Base-by-base conservation (phyloP, 2,113 vertebrate genomes). In the Halichoerus grypus region DNA sequence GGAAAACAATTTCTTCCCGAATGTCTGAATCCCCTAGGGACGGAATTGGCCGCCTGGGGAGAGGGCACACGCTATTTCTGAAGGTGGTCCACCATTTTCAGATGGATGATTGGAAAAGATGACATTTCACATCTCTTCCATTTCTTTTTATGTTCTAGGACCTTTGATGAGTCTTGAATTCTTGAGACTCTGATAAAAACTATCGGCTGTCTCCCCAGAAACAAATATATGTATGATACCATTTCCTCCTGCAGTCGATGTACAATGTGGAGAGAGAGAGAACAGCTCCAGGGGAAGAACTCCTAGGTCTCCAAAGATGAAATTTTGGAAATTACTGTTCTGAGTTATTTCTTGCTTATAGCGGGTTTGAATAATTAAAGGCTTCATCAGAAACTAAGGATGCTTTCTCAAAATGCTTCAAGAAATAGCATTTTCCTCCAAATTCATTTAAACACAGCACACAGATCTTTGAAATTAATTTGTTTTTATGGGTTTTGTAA, bases 121-220 rank as follows among this genome's bases (percentile, higher is more conserved):
- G 94, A 33, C 28, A 71, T 93, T 91, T 91, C 42, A 42, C 0
- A 3, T 76, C 18, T 55, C 61, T 96, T 88, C 13, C 8, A 18
- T 79, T 96, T 82, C 81, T 85, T 33, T 95, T 96, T 91, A 76
- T 85, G 83, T 49, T 95, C 76, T 51, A 71, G 63, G 33, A 71
- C n/a, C 24, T 96, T 97, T 87, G 55, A 77, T 86, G 46, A 88
- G 63, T 91, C 88, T 91, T 65, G 36, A 57, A 69, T 81, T 94
- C 18, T 87, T 42, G 10, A 42, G 49, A 92, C 71, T 90, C 57
- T 85, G 95, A 91, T 33, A 77, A 93, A 93, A 93, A 19, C 42
- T n/a, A 42, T 94, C 31, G 85, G 11, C 33, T 86, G 72, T 92
- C 19, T 85, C 14, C 63, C 26, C 8, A 28, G 57, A 95, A 91